Percentiles rank a stretch among this genome's conserved stretches.
These are phyloP conservation scores for Pseudomyrmex flavicornis DNA, from an alignment of 1,140 invertebrate species.

Conservation along the genomic window DNA sequence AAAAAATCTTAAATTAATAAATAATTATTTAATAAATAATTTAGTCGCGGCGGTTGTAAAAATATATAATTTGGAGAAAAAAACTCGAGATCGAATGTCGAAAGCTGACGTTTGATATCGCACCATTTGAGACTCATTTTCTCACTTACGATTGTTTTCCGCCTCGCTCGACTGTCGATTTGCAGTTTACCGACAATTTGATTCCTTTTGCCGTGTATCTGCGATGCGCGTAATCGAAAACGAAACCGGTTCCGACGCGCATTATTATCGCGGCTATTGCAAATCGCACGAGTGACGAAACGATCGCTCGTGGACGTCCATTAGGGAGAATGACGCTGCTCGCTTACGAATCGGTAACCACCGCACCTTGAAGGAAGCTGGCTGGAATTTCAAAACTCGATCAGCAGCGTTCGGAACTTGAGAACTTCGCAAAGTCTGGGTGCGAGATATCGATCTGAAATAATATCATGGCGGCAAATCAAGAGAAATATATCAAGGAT, in stretches of 20 bases:
- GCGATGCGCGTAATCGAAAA: slow-evolving; percentile 68
- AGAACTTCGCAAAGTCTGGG: background rate
- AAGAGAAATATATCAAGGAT: background rate
- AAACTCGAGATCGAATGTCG: background rate
- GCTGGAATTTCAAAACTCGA: slow-evolving; percentile 28
- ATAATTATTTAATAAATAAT: background rate
- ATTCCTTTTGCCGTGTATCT: slow-evolving; percentile 59
- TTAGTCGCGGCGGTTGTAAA: background rate
- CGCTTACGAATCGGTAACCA: slow-evolving; percentile 50
- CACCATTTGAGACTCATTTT: background rate
- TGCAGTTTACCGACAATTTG: slow-evolving; percentile 55
- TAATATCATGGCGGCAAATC: background rate
- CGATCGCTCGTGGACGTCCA: slow-evolving; percentile 48
- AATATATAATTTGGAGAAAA: background rate
- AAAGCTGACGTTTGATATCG: too few species aligned
- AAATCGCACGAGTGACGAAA: slow-evolving; percentile 64
- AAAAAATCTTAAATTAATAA: slow-evolving; percentile 8
- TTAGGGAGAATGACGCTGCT: slow-evolving; percentile 63
- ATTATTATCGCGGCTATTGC: slow-evolving; percentile 65
- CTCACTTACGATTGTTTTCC: slow-evolving; percentile 22
- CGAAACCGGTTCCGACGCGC: slow-evolving; percentile 64
- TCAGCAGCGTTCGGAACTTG: background rate
- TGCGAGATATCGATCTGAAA: background rate
- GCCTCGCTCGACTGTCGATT: slow-evolving; percentile 32
- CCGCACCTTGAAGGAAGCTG: background rate